A percentile compares a stretch with the other conserved stretches of the same genome.
Evolutionary conservation across 2,888 invertebrate genomes (phyloP).

Genomic region (Lymantria dispar): DNA sequence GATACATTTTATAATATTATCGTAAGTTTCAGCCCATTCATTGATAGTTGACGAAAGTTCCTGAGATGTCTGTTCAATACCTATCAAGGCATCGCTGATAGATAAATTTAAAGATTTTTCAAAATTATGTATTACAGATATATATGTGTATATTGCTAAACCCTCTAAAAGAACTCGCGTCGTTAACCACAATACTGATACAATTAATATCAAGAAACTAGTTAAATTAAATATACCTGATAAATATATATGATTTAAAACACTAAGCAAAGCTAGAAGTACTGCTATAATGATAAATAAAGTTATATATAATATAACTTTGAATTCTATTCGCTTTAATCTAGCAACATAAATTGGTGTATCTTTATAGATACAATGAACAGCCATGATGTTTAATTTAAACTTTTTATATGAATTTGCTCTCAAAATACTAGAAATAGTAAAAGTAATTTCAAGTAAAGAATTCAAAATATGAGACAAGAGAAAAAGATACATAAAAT

Average conservation of each 20-base stretch:
- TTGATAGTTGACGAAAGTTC: background rate
- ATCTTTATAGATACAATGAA: background rate
- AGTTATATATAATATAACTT: background rate
- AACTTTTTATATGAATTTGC: constrained; percentile 1
- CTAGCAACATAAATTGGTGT: background rate
- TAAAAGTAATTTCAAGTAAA: background rate
- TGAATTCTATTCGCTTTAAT: background rate
- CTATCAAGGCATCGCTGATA: background rate
- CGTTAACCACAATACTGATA: background rate
- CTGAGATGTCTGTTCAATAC: no score
- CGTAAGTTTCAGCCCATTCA: constrained; percentile 5
- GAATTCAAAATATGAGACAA: background rate
- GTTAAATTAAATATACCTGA: no score
- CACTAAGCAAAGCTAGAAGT: background rate
- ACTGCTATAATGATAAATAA: background rate
- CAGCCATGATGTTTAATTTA: background rate
- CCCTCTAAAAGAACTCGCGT: constrained; percentile 4
- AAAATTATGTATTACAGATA: no score
- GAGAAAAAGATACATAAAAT: background rate
- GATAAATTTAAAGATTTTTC: background rate
- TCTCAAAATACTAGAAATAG: no score
- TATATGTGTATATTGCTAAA: background rate
- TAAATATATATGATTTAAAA: no score
- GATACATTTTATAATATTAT: constrained; percentile 6
- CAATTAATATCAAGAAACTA: background rate